phyloP scores from a whole-genome alignment of 2,113 vertebrate genomes.

The Ondatra zibethicus region DNA sequence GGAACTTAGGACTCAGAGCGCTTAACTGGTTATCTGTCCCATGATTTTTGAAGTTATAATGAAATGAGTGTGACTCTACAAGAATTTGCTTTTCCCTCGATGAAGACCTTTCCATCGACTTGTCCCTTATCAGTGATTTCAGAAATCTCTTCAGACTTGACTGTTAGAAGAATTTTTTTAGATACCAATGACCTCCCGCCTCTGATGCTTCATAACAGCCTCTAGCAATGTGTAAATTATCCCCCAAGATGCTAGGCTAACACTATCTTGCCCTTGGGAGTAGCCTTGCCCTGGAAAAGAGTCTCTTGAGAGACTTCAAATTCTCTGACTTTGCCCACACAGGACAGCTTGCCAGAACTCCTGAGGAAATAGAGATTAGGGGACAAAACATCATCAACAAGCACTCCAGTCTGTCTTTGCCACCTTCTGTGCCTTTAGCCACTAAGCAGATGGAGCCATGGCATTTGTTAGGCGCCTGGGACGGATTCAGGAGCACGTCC shows the following conservation, averaged over 20 bases:
- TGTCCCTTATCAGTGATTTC: not conserved
- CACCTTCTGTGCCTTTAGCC: slow-evolving; percentile 61
- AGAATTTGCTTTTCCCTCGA: not conserved
- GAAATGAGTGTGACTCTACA: not conserved
- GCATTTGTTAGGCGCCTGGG: slow-evolving; percentile 61
- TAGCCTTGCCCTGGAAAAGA: not conserved
- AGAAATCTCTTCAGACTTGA: not conserved
- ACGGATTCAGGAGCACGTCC: slow-evolving; percentile 43
- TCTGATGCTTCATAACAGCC: slow-evolving; percentile 32
- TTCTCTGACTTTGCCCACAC: slow-evolving; percentile 37
- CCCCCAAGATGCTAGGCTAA: not conserved
- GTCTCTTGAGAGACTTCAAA: slow-evolving; percentile 23
- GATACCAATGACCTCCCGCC: not conserved
- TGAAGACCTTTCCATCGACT: not conserved
- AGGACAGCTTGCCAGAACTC: slow-evolving; percentile 39
- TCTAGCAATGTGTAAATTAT: slow-evolving; percentile 58
- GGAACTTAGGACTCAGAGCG: not conserved
- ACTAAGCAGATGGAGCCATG: slow-evolving; percentile 69
- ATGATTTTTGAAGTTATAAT: not conserved
- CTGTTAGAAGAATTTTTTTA: not conserved
- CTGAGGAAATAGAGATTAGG: slow-evolving; percentile 43
- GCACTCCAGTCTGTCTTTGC: slow-evolving; percentile 11
- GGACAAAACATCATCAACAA: not conserved
- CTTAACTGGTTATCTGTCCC: not conserved
- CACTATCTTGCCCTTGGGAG: not conserved